These are phyloP conservation scores for Trachelus iudaicus DNA, from an alignment of 2,888 invertebrate species.

Conservation along the genomic window DNA sequence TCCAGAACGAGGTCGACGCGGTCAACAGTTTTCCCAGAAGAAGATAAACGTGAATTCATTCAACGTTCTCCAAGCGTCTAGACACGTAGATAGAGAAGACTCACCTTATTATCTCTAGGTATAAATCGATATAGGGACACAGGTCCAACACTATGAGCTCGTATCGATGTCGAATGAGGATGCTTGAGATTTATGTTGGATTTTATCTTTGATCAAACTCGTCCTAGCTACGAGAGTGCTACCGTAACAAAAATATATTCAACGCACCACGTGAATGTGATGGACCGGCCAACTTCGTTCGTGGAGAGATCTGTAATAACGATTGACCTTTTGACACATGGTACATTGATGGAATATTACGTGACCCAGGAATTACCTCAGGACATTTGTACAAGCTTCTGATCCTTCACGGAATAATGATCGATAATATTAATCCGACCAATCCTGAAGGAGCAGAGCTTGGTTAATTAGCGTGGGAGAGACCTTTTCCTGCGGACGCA, in stretches of 20 bases:
- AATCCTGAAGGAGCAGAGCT: background rate
- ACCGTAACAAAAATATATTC: background rate
- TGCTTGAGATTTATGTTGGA: background rate
- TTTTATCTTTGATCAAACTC: background rate
- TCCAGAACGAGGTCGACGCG: background rate
- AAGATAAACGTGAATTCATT: background rate
- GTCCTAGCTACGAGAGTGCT: background rate
- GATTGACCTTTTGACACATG: background rate
- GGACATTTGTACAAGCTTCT: background rate
- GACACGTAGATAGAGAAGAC: too few relatives aligned
- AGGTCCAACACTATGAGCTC: too few relatives aligned
- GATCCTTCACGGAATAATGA: background rate
- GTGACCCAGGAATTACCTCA: background rate
- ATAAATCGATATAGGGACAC: too few relatives aligned
- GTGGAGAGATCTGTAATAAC: background rate
- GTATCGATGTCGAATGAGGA: too few relatives aligned
- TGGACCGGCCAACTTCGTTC: background rate
- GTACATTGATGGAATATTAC: background rate
- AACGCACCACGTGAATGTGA: background rate
- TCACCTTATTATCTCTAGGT: too few relatives aligned
- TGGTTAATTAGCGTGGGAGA: background rate
- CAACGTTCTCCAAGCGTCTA: background rate
- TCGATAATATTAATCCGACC: background rate
- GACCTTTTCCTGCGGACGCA: background rate
- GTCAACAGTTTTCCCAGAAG: background rate